A percentile compares a stretch with the other conserved stretches of the same genome.
Evolutionary conservation across 2,113 vertebrate species (phyloP).

Genomic region (Gadus chalcogrammus): DNA sequence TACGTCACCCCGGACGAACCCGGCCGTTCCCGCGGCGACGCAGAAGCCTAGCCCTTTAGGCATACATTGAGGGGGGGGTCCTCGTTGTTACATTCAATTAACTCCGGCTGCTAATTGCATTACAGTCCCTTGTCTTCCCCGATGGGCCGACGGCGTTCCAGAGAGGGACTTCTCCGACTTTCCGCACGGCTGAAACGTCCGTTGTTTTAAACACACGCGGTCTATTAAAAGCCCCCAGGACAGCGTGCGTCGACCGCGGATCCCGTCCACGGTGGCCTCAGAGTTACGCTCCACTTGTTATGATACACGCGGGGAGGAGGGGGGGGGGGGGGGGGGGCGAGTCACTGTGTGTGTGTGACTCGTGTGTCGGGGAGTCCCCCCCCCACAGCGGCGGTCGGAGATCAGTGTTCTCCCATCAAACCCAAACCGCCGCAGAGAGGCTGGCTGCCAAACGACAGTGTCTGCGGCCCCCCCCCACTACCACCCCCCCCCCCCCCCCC

Average conservation of each 20-base stretch:
- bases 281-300: slow-evolving; percentile 49
- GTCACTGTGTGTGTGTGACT: background rate
- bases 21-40: background rate
- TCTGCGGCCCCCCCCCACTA: too few species aligned
- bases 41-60: background rate
- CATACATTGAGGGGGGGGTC: background rate
- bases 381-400: too few species aligned
- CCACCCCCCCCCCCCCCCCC: background rate
- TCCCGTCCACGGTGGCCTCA: slow-evolving; percentile 54
- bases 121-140: slow-evolving; percentile 25
- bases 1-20: background rate
- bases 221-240: slow-evolving; percentile 46
- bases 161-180: background rate
- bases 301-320: slow-evolving; percentile 54
- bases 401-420: too few species aligned
- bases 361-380: too few species aligned
- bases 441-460: too few species aligned
- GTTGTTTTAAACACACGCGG: background rate
- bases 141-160: slow-evolving; percentile 24
- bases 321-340: too few species aligned
- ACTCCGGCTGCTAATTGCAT: slow-evolving; percentile 22
- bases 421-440: slow-evolving; percentile 22
- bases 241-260: slow-evolving; percentile 51
- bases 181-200: background rate
- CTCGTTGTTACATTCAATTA: slow-evolving; percentile 22